These are phyloP conservation scores for Nudaria mundana DNA, from an alignment of 2,888 invertebrate species.

Conservation along the genomic window DNA sequence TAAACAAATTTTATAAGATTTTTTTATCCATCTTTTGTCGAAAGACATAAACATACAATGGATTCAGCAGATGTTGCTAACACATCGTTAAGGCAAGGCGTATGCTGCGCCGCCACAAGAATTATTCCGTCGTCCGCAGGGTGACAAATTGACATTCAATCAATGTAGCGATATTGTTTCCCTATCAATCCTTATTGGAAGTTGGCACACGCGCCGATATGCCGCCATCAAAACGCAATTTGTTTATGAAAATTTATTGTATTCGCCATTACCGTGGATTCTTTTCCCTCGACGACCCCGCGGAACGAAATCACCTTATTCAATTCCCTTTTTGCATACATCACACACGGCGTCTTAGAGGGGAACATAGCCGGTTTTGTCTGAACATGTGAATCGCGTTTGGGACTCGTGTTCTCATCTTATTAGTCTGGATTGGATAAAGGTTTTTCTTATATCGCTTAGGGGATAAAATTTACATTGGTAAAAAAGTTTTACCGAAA, in stretches of 20 bases:
- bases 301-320: constrained; percentile 80
- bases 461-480: constrained; percentile 29
- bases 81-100: constrained; percentile 71
- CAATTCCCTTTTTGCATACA: constrained; percentile 82
- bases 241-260: constrained; percentile 82
- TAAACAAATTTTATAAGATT: too few relatives aligned
- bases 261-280: constrained; percentile 79
- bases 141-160: constrained; percentile 77
- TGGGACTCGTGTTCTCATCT: constrained; percentile 73
- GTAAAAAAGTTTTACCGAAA: constrained; percentile 1
- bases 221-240: constrained; percentile 79
- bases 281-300: constrained; percentile 76
- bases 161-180: constrained; percentile 78
- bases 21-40: too few relatives aligned
- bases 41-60: constrained; percentile 17
- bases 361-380: constrained; percentile 69
- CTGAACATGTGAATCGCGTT: constrained; percentile 79
- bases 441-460: constrained; percentile 66
- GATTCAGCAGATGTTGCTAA: constrained; percentile 41
- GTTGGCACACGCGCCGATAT: constrained; percentile 70
- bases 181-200: constrained; percentile 79
- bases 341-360: constrained; percentile 70
- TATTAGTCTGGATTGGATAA: constrained; percentile 75
- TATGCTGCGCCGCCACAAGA: constrained; percentile 63
- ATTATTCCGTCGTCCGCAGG: constrained; percentile 58